A percentile compares a stretch with the other conserved stretches of the same genome.
Conservation (phyloP, 2,888 invertebrate species). For the Argynnis bischoffii region DNA sequence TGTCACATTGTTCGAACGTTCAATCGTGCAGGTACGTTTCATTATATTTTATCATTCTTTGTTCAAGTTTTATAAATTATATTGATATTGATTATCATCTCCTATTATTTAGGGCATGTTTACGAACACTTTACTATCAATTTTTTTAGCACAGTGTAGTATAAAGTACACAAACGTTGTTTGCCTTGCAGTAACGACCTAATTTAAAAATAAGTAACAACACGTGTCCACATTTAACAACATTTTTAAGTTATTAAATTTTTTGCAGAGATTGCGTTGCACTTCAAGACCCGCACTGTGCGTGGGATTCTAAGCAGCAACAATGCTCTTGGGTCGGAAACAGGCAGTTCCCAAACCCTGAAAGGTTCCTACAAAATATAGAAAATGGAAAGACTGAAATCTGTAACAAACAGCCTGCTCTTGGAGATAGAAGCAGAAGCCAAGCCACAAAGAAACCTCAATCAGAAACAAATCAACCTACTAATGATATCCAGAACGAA, state of each 20-base stretch:
- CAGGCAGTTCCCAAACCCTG: constrained; percentile 83
- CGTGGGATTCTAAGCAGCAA: constrained; percentile 91
- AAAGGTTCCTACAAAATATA: constrained; percentile 88
- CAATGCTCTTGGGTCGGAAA: constrained; percentile 82
- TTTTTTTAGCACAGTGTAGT: not conserved
- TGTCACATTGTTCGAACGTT: constrained; percentile 91
- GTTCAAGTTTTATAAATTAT: not conserved
- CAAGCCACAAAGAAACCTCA: constrained; percentile 74
- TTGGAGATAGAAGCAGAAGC: constrained; percentile 70
- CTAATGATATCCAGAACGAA: constrained; percentile 84
- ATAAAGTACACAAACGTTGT: not conserved
- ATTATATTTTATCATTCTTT: constrained; percentile 7
- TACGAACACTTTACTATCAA: not conserved
- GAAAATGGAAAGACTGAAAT: constrained; percentile 85
- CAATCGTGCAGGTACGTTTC: constrained; percentile 83
- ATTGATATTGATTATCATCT: constrained; percentile 2
- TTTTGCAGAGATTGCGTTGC: constrained; percentile 91
- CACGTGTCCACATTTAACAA: too few relatives aligned
- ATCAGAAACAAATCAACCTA: constrained; percentile 77
- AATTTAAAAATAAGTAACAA: too few relatives aligned
- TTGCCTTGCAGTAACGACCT: too few relatives aligned
- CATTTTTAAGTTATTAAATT: constrained; percentile 39
- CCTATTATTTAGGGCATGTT: constrained; percentile 9
- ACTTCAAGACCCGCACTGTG: constrained; percentile 98
- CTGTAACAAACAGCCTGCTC: constrained; percentile 77